A percentile compares a stretch with the other conserved stretches of the same genome.
Evolutionary conservation across 35 echinoderm and acorn worm species (phyloP).

Genomic region (Chiridota heheva): DNA sequence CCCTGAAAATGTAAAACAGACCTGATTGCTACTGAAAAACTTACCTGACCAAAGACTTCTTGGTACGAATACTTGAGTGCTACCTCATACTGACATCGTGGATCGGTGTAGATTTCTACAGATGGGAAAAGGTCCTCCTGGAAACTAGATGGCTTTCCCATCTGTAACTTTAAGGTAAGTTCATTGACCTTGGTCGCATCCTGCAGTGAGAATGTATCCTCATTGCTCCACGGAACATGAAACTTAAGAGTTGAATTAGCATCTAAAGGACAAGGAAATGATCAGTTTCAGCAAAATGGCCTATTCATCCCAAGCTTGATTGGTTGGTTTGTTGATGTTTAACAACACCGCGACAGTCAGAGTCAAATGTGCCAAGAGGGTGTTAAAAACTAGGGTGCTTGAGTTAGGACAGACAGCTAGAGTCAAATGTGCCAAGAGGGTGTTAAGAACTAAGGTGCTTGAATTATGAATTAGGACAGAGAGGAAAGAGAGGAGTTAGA

Average conservation of each 20-base stretch:
- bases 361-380: too few relatives aligned
- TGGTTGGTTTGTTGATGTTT: too few relatives aligned
- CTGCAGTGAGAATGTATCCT: slow-evolving; percentile 41
- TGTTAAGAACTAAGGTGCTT: too few relatives aligned
- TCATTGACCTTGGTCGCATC: slow-evolving; percentile 3
- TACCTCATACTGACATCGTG: slow-evolving; percentile 42
- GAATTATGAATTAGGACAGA: too few relatives aligned
- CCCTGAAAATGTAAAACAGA: too few relatives aligned
- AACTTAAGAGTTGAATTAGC: slow-evolving; percentile 44
- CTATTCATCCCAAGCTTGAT: too few relatives aligned
- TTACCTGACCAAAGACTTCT: slow-evolving; percentile 58
- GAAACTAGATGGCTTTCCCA: neutral
- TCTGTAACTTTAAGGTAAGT: slow-evolving; percentile 39
- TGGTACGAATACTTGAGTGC: slow-evolving; percentile 33
- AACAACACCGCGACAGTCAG: too few relatives aligned
- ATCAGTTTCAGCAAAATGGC: too few relatives aligned
- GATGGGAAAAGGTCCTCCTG: neutral
- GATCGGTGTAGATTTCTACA: slow-evolving; percentile 14
- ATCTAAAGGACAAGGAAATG: neutral
- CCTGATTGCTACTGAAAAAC: neutral
- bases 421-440: too few relatives aligned
- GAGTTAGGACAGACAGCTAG: too few relatives aligned
- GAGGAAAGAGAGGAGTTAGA: too few relatives aligned
- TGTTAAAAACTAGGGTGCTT: too few relatives aligned
- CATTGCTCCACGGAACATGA: slow-evolving; percentile 51